Evolutionary conservation across 1,140 invertebrate species (phyloP).

Genomic region (Drosophila santomea): DNA sequence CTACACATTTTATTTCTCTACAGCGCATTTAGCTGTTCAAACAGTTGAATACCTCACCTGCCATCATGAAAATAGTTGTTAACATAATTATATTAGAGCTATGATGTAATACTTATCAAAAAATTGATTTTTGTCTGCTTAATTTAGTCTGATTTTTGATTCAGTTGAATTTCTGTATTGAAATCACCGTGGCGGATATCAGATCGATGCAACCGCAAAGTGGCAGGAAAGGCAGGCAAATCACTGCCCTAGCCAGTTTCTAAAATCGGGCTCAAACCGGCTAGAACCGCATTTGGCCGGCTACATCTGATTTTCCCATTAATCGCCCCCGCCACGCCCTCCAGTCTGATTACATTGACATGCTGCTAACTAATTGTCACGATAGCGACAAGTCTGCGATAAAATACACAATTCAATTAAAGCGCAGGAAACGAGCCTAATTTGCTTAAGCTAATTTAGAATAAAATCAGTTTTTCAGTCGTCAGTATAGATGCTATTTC

Average conservation of each 20-base stretch:
- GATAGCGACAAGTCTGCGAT: conserved; percentile 25
- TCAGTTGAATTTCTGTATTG: not conserved
- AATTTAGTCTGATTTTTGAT: not conserved
- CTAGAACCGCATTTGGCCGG: conserved; percentile 25
- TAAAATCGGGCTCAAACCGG: conserved; percentile 50
- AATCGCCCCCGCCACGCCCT: conserved; percentile 15
- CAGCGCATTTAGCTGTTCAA: not conserved
- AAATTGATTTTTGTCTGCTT: too few relatives aligned
- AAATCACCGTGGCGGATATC: not conserved
- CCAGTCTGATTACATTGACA: conserved; percentile 34
- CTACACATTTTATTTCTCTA: conserved; percentile 40
- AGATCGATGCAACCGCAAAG: conserved; percentile 17
- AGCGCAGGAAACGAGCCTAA: conserved; percentile 26
- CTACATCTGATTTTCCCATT: conserved; percentile 30
- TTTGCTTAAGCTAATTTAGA: conserved; percentile 10
- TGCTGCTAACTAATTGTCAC: conserved; percentile 49
- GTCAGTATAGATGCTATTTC: not conserved
- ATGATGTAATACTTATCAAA: too few relatives aligned
- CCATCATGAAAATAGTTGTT: too few relatives aligned
- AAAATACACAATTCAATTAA: conserved; percentile 42
- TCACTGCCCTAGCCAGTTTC: conserved; percentile 26
- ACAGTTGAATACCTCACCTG: not conserved
- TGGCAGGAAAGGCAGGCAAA: conserved; percentile 5
- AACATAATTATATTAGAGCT: too few relatives aligned
- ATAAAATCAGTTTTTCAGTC: conserved; percentile 1